Evolutionary conservation across 2,797 vertebrate genomes (phyloP), one percentile per base, ranked within the genome.

Genomic region (Lepilemur ruficaudatus): DNA sequence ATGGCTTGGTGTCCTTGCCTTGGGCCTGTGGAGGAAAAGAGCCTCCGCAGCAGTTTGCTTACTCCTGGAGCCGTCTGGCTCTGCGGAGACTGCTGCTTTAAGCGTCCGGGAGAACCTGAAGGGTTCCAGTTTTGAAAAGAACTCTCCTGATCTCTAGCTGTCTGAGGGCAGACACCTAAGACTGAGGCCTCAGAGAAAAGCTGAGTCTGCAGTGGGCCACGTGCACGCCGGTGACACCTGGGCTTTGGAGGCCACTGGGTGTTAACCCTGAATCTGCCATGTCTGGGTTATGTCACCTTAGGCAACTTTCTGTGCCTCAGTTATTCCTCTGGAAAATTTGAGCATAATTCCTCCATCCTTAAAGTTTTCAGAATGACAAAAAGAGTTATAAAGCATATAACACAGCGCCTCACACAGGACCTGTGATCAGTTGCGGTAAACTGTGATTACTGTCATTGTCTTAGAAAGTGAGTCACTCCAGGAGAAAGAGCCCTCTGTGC

Each of bases 251-350:
- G 41, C 32, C 48, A 10, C n/a, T 14, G 0, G n/a, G 32, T 70
- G 25, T 55, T 55, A 30, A 35, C 46, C 30, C 35, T 12, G 1
- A 28, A 65, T 89, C 79, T n/a, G 75, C 83, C 30, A 8, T 2
- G 25, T 32, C 22, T 0, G 1, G 14, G 32, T 30, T 38, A 0
- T 63, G 18, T 79, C 86, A 80, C 52, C 43, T 76, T 35, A 35
- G 73, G 35, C 72, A 43, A 25, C 41, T 69, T 57, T 41, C 70
- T 43, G 67, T 65, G 35, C 65, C 72, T 30, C 46, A 22, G 18
- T 72, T 89, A n/a, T 41, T 86, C 5, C 8, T 84, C 86, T 8
- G 18, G 89, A 59, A 94, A 48, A 79, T 38, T 55, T 48, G 38
- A 63, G 35, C 52, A 14, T 32, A 32, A 55, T 73, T 48, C n/a